Base-by-base conservation (phyloP, 2,113 vertebrate genomes). In the Grallaria varia region DNA sequence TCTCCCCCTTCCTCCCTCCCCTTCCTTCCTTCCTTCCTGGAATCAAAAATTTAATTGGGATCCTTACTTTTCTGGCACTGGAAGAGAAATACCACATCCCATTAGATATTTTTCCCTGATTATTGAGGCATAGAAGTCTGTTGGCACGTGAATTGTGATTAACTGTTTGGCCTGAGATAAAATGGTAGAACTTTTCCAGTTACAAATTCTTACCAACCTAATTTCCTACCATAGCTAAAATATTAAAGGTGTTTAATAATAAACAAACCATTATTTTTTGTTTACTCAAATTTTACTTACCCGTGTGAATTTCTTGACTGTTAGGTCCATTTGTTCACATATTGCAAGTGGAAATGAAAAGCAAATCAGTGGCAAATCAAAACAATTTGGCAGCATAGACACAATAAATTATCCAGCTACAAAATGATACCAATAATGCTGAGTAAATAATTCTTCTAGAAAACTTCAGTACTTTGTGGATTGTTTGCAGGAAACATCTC, bases 81-180 rank as follows among this genome's bases (percentile, higher is more conserved):
- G 69, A 69, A 67, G 44, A 81, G 33, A 92, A 75, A 75, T 80
- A 89, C 44, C 69, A 72, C 42, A 94, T 87, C 56, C 42, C 35
- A 59, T 92, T 85, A 71, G 68, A 75, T 88, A 85, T 85, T 96
- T 94, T 72, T 30, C 55, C 59, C 75, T 74, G 59, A 55, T 74
- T 92, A 90, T 62, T 81, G 69, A 92, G 87, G 56, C 73, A 68
- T 5, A 3, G n/a, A 93, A 75, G 44, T 93, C 86, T 89, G 75
- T 77, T 67, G 89, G 64, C 7, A 8, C 89, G 53, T 72, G 75
- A 90, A 77, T 71, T 77, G 39, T 1, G 8, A 84, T 75, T 75
- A 94, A 84, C 56, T 90, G 17, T 80, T 93, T 95, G 88, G 83
- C 86, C 62, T 87, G 69, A 96, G 86, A 90, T 95, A 72, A 94